Evolutionary conservation across 2,888 invertebrate species (phyloP), one percentile per base, ranked within the genome.

Genomic region (Lepidocyrtinus sp.): DNA sequence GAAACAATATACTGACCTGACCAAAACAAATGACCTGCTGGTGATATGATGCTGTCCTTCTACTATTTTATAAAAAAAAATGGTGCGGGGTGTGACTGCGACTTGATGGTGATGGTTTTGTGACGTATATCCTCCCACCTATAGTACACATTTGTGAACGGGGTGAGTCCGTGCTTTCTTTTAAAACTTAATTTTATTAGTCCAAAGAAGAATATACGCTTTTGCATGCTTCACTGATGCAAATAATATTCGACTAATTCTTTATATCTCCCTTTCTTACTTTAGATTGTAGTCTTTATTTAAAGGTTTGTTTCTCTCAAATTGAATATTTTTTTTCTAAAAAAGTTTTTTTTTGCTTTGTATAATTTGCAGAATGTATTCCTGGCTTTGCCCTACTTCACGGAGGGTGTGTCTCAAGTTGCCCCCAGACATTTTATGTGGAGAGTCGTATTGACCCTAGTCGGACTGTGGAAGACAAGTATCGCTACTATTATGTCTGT

Each of bases 361-460:
- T 85, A 87, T 88, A 89, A 89, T 88, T 90, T 91, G 87, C 92
- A 94, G 94, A 92, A 88, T 94, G 94, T 90, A 89, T 89, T 87
- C 90, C 90, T 87, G 91, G 91, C 87, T 91, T 91, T 88, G 91
- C 91, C 88, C 82, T 86, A 2, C 90, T 92, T 87, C 90, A 90
- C 89, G 90, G 91, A 87, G 92, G 92, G 82, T 94, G 94, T 89
- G 89, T 91, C 87, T 87, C 88, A 74, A 88, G 88, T 81, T 94
- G 94, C 88, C 92, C 92, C 63, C 81, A 85, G 7, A 83, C 71
- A 24, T 86, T 83, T 67, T 84, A 82, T 64, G 73, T 74, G 21
- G 75, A 80, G 21, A 83, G 65, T 64, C 75, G 82, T 27, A 78
- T 78, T 26, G 59, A 65, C 15, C 64, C 79, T 1, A 75, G 72